Base-by-base conservation (phyloP, 2,797 vertebrate species). In the Bradypodion ventrale region DNA sequence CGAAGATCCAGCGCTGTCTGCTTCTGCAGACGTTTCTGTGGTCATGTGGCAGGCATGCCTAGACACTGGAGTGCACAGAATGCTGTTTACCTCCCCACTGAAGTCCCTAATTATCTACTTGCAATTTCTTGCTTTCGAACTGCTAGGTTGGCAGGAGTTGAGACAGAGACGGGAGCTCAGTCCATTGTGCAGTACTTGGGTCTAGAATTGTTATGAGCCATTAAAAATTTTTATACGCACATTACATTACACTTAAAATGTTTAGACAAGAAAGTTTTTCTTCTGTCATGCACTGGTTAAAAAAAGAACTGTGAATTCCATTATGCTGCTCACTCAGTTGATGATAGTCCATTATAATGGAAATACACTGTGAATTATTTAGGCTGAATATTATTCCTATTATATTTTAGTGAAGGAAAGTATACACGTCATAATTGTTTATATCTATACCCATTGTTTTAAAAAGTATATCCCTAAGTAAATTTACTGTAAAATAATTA, bases 351-450 rank as follows among this genome's bases (percentile, higher is more conserved):
- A 65, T 65, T 62, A 10, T 74, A 25, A 73, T 73, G 35, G n/a
- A 84, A 84, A 19, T 25, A 80, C 63, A 16, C 29, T 86, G 37
- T 80, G 75, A 49, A 49, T 87, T 65, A 40, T 78, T 68, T 44
- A 65, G 59, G 80, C 40, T 82, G 52, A 62, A 44, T 74, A 59
- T 59, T 73, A 62, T 70, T 84, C 25, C 25, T 46, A 37, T n/a
- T 83, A n/a, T 75, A 29, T 16, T 40, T 65, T 83, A 25, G 13
- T 79, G 29, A 72, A 56, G 40, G 86, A 52, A 37, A 82, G 25
- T 81, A n/a, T 78, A 85, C 49, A n/a, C 35, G 35, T 6, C 27
- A 27, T 19, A 9, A 42, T 21, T 63, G 9, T 9, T 80, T 85
- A 12, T 32, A 62, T 78, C 32, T 85, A 69, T 29, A 16, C n/a